A percentile compares a stretch with the other conserved stretches of the same genome.
Conservation (phyloP, 2,888 invertebrate genomes). For the Amphipyra berbera region DNA sequence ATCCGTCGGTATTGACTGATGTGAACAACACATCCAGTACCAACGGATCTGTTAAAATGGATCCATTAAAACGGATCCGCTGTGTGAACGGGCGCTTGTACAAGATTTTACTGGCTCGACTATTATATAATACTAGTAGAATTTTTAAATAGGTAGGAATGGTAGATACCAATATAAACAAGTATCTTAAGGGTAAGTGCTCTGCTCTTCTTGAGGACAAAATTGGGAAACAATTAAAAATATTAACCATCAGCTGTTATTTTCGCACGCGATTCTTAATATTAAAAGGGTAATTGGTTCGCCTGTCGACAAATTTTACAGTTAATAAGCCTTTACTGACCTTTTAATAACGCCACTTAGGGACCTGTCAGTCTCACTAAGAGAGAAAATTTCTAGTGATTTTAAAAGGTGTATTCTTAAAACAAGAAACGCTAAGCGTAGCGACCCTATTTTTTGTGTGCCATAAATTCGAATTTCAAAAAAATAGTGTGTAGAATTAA, state of each 20-base stretch:
- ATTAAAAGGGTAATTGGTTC: conserved; percentile 36
- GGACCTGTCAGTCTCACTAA: conserved; percentile 10
- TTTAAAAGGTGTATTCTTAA: conserved; percentile 1
- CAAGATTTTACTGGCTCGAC: no score
- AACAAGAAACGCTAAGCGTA: background rate
- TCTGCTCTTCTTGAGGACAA: background rate
- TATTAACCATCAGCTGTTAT: conserved; percentile 33
- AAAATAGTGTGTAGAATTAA: conserved; percentile 44
- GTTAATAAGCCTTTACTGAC: conserved; percentile 12
- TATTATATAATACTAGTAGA: no score
- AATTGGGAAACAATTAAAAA: conserved; percentile 13
- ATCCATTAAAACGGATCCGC: no score
- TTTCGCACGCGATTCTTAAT: conserved; percentile 30
- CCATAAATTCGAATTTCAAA: conserved; percentile 37
- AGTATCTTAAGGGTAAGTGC: background rate
- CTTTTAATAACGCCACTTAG: conserved; percentile 20
- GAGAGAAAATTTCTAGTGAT: conserved; percentile 2
- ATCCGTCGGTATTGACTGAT: no score
- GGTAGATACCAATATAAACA: no score
- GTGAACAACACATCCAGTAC: no score
- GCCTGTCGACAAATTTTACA: conserved; percentile 30
- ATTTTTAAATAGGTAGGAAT: no score
- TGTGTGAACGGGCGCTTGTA: no score
- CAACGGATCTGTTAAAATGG: no score
- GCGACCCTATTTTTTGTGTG: conserved; percentile 34